Evolutionary conservation across 64 coral and sea anemone species (phyloP).

Genomic region (Porites australiensis): DNA sequence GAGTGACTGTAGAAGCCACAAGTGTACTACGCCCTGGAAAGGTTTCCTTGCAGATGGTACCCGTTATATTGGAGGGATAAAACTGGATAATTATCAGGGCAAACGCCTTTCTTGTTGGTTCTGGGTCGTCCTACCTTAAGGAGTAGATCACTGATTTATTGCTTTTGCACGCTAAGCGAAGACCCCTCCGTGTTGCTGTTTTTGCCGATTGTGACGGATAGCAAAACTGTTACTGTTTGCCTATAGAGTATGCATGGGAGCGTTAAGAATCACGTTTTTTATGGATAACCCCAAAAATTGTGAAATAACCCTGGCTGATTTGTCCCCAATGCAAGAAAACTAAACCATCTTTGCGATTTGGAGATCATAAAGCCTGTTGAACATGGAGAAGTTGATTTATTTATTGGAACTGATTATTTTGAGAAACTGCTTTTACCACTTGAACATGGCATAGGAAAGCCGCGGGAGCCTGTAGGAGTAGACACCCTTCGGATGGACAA

Average conservation of each 20-base stretch:
- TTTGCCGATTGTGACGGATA: neutral
- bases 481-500: constrained; percentile 64
- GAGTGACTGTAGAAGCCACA: neutral
- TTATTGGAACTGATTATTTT: no score
- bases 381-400: constrained; percentile 46
- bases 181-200: neutral
- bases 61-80: neutral
- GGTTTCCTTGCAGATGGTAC: constrained; percentile 1
- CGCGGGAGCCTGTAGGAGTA: constrained; percentile 51
- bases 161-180: neutral
- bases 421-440: no score
- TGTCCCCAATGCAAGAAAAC: constrained; percentile 3
- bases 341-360: constrained; percentile 1
- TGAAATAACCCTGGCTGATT: constrained; percentile 13
- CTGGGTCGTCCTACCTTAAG: constrained; percentile 3
- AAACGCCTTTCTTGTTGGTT: constrained; percentile 25
- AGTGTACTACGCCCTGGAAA: neutral
- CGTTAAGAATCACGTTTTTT: neutral
- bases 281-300: constrained; percentile 42
- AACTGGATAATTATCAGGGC: constrained; percentile 5
- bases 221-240: constrained; percentile 12
- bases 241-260: neutral
- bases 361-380: constrained; percentile 50
- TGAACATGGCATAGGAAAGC: constrained; percentile 22
- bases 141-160: neutral